These are phyloP conservation scores for Gobionotothen gibberifrons DNA, from an alignment of 2,797 vertebrate species.

Conservation along the genomic window DNA sequence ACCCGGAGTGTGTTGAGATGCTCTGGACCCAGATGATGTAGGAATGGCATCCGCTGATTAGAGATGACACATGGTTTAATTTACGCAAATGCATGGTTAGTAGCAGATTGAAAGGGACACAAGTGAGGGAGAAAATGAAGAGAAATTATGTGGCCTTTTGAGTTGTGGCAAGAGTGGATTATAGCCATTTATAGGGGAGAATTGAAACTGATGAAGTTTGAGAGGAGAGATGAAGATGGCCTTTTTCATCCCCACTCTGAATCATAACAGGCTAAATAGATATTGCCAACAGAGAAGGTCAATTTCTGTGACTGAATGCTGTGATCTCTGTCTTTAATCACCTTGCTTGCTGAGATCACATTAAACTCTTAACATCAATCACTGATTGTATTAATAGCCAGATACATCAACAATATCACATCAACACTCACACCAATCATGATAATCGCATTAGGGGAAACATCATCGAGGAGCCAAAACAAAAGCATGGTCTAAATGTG, in stretches of 20 bases:
- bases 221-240: constrained; percentile 38
- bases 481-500: constrained; percentile 13
- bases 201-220: constrained; percentile 50
- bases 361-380: constrained; percentile 56
- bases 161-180: constrained; percentile 16
- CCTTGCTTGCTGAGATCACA: constrained; percentile 51
- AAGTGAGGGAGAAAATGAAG: neutral
- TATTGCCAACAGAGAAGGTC: constrained; percentile 64
- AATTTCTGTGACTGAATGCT: constrained; percentile 54
- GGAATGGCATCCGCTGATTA: constrained; percentile 51
- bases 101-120: constrained; percentile 1
- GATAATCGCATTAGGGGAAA: constrained; percentile 52
- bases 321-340: constrained; percentile 62
- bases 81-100: constrained; percentile 8
- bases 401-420: constrained; percentile 52
- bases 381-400: constrained; percentile 52
- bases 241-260: constrained; percentile 48
- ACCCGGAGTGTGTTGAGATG: constrained; percentile 50
- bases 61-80: constrained; percentile 46
- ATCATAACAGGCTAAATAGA: constrained; percentile 55
- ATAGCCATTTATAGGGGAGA: constrained; percentile 31
- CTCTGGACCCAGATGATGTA: constrained; percentile 48
- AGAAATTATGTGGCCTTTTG: neutral
- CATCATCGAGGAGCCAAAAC: constrained; percentile 18
- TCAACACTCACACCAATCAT: constrained; percentile 56